Evolutionary conservation across 1,140 invertebrate genomes (phyloP), one percentile per base, ranked within the genome.

Genomic region (Mizuhopecten yessoensis): DNA sequence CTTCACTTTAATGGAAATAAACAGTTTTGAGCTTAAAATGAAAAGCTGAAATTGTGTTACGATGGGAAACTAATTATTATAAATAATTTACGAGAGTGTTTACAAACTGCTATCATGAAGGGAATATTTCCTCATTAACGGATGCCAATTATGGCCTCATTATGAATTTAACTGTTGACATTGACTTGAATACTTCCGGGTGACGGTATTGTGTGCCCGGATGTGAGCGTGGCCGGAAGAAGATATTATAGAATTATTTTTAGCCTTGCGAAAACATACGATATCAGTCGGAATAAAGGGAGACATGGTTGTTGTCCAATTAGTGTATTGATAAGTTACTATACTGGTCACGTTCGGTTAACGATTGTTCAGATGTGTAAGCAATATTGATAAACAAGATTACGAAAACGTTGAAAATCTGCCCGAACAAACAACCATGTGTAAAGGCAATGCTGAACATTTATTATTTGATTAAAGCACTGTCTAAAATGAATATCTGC

Each of bases 31-130:
- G n/a, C n/a, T n/a, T n/a, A 29, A 29, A n/a, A 75, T 75, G n/a
- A 75, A 75, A 75, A 75, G 57, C 57, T 75, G 11, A 29, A 75
- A 75, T 75, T 5, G 11, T 75, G 23, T 75, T 29, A 29, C 57
- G 23, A 75, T 75, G 57, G 57, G 57, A 75, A 75, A 75, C 57
- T 75, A 75, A 75, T n/a, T 29, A 75, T 75, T 75, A 75, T 75
- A 75, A 13, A 75, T 75, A 75, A n/a, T 75, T 75, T 75, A 75
- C 57, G 57, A 75, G 57, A 75, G 57, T 75, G 29, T 75, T 49
- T 75, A 75, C 57, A 29, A 29, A 29, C 57, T 75, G 57, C n/a
- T 75, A 75, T n/a, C 57, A 75, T 75, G n/a, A 29, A 75, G 1
- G 23, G 23, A 75, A 75, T n/a, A 29, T n/a, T 17, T 23, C 23